These are phyloP conservation scores for Anableps anableps DNA, from an alignment of 2,797 vertebrate genomes.

Conservation along the genomic window DNA sequence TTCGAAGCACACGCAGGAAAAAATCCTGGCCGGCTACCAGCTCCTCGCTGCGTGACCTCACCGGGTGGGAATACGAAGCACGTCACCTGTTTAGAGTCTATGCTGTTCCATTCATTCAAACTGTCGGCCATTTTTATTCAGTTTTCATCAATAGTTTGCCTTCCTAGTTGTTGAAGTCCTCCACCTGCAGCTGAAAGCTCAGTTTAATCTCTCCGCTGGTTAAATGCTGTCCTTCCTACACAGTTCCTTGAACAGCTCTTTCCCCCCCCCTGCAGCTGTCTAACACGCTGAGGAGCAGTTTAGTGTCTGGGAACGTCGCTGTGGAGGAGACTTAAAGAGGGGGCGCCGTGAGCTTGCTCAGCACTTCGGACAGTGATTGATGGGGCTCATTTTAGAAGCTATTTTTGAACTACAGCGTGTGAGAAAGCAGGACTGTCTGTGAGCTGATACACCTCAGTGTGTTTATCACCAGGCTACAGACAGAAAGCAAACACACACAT, in stretches of 20 bases:
- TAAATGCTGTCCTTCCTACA: conserved; percentile 19
- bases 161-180: not conserved
- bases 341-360: conserved; percentile 40
- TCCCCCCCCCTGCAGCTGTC: conserved; percentile 35
- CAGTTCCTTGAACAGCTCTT: not conserved
- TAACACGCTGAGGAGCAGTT: conserved; percentile 63
- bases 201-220: conserved; percentile 1
- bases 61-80: conserved; percentile 40
- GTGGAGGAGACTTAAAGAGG: conserved; percentile 36
- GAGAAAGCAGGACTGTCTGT: conserved; percentile 4
- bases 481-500: conserved; percentile 41
- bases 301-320: conserved; percentile 63
- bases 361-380: conserved; percentile 66
- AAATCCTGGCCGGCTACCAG: conserved; percentile 39
- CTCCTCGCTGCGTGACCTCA: conserved; percentile 36
- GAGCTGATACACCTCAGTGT: conserved; percentile 34
- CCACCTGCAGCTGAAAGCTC: not conserved
- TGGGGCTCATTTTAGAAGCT: conserved; percentile 65
- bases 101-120: conserved; percentile 16
- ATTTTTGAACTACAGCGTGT: conserved; percentile 55
- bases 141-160: not conserved
- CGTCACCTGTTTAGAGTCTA: conserved; percentile 59
- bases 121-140: conserved; percentile 1
- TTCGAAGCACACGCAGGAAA: not conserved
- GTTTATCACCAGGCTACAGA: conserved; percentile 42